Percentiles rank a stretch among this genome's conserved stretches.
Conservation (phyloP, 2,888 invertebrate genomes). For the Meghimatium bilineatum region DNA sequence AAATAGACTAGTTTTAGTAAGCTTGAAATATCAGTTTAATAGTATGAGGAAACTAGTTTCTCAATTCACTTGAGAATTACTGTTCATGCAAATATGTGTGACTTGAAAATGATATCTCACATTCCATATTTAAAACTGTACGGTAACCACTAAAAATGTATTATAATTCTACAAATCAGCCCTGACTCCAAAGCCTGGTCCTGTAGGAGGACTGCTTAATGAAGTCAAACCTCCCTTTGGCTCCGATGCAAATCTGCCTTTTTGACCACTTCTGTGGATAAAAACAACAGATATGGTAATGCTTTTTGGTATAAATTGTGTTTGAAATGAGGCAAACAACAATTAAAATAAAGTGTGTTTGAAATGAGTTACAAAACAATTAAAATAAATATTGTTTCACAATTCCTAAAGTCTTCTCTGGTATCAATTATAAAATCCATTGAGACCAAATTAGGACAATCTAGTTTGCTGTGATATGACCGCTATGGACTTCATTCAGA, state of each 20-base stretch:
- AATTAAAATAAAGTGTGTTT: too few species aligned
- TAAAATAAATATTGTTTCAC: too few species aligned
- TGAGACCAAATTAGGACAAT: too few species aligned
- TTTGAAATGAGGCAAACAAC: too few species aligned
- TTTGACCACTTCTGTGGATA: conserved; percentile 84
- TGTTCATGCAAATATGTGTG: background rate
- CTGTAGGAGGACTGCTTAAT: conserved; percentile 90
- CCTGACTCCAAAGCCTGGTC: conserved; percentile 93
- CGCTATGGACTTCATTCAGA: too few species aligned
- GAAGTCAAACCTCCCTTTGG: conserved; percentile 92
- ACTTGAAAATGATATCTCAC: background rate
- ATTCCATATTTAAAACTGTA: background rate
- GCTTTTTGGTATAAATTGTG: too few species aligned
- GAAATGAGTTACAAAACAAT: too few species aligned
- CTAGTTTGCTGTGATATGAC: too few species aligned
- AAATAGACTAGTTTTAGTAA: background rate
- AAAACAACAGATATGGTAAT: background rate
- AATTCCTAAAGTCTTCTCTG: too few species aligned
- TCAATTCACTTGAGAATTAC: background rate
- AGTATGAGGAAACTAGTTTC: background rate
- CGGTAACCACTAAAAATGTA: background rate
- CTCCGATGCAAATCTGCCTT: conserved; percentile 89
- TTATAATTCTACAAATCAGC: conserved; percentile 81
- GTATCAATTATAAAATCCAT: too few species aligned
- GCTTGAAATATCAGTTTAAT: background rate